Base-by-base conservation (phyloP, 2,888 invertebrate species). In the Drosophila yooni region DNA sequence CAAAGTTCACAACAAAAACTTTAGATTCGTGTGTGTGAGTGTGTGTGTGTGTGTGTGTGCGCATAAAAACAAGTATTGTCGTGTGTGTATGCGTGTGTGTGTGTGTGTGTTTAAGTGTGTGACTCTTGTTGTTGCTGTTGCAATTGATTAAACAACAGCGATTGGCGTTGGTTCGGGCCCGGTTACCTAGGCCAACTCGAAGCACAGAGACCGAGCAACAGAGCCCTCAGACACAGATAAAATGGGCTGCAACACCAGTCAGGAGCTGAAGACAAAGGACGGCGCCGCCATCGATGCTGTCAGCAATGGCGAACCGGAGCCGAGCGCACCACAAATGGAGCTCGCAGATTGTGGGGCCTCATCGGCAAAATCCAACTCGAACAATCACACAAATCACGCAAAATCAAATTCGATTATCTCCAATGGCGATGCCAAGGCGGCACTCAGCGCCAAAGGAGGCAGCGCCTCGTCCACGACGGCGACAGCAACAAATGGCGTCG, bases 241-340 rank as follows among this genome's bases (percentile, higher is more conserved):
- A 74, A 93, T 95, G 94, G 93, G 94, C 91, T 95, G 95, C 92
- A 95, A 95, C 86, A 95, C 95, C 58, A 95, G 95, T 91, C 95
- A 95, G 91, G 95, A 95, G 84, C 83, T 92, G 75, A 92, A 92
- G 79, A 91, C 92, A 68, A 92, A 92, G 83, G 92, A 91, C 52
- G 90, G 91, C 67, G 82, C 82, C 62, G 90, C 88, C 34, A 74
- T 87, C 58, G 80, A 82, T 75, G 85, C 83, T 64, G 83, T 81
- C 62, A 83, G 86, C 74, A 88, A 77, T 66, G 85, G 79, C 25
- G 89, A 81, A 33, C 75, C 62, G 53, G 81, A 75, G 54, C 83
- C 80, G n/a, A 88, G 74, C 64, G 82, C 88, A 13, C 79, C 91
- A 7, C 83, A 86, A 34, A 15, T 88, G 61, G 91, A 88, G 76